phyloP scores from a whole-genome alignment of 2,113 vertebrate species.

The Microcebus murinus region DNA sequence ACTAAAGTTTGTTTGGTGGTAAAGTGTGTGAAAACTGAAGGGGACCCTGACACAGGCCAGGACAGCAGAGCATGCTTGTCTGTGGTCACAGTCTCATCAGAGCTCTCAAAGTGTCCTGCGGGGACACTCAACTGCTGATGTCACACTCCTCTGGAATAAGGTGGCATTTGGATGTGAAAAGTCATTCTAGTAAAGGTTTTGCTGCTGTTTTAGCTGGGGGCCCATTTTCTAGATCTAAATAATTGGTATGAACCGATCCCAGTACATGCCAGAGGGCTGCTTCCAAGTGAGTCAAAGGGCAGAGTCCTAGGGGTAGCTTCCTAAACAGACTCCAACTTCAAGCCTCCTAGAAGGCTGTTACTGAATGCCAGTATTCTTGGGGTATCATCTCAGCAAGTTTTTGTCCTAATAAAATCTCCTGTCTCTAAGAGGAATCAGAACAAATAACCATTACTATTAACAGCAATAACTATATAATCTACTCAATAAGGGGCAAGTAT shows the following conservation, averaged over 20 bases:
- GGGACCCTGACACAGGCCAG: too few species aligned
- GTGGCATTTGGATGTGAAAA: rapidly evolving
- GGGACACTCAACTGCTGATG: neutral
- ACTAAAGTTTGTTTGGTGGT: neutral
- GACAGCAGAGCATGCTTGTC: neutral
- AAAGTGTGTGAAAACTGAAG: neutral
- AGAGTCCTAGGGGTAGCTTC: neutral
- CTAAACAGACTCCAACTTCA: neutral
- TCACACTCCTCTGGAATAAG: neutral
- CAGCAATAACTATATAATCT: neutral
- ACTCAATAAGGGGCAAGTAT: neutral
- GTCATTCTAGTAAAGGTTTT: neutral
- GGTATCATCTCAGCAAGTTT: neutral
- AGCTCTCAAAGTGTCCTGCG: rapidly evolving
- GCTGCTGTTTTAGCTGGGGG: neutral
- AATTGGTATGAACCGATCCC: neutral
- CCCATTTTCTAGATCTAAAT: neutral
- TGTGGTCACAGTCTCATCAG: neutral
- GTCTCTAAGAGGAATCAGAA: neutral
- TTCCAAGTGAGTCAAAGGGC: neutral
- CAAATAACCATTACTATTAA: neutral
- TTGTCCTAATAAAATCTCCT: neutral
- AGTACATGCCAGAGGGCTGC: neutral
- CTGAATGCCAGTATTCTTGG: neutral
- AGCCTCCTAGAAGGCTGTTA: neutral